phyloP scores from a whole-genome alignment of 2,797 vertebrate species.

The Liparis tanakae region DNA sequence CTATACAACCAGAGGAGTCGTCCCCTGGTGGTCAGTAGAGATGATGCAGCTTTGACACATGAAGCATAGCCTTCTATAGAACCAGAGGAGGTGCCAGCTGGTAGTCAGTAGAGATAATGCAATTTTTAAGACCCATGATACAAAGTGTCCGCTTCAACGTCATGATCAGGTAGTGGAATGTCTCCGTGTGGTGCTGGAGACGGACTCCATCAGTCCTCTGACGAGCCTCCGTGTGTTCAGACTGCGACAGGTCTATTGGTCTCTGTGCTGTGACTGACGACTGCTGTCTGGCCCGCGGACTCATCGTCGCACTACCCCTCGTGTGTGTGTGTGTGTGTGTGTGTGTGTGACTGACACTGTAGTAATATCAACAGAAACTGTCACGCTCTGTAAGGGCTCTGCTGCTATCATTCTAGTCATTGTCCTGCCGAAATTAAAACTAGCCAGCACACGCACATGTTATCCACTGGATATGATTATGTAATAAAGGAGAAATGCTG shows the following conservation, averaged over 20 bases:
- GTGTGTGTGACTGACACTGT: neutral
- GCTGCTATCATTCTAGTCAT: constrained; percentile 21
- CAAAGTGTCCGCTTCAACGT: neutral
- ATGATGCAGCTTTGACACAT: too few species aligned
- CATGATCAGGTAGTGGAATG: neutral
- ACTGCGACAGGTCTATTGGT: constrained; percentile 2
- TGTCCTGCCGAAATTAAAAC: constrained; percentile 2
- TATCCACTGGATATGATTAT: neutral
- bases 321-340: neutral
- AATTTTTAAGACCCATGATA: too few species aligned
- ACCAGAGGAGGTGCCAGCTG: too few species aligned
- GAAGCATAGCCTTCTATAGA: too few species aligned
- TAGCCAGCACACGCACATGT: neutral
- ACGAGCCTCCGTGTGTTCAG: neutral
- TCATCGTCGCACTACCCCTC: constrained; percentile 25
- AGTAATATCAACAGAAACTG: constrained; percentile 48
- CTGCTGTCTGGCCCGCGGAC: neutral
- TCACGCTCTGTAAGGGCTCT: constrained; percentile 38
- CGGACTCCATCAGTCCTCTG: neutral
- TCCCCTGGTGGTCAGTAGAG: too few species aligned
- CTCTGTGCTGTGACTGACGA: constrained; percentile 31
- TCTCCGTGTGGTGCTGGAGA: neutral
- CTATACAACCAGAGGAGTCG: too few species aligned
- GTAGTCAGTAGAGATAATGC: too few species aligned
- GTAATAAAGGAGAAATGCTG: neutral